These are phyloP conservation scores for Ferdinandea cuprea DNA, from an alignment of 2,888 invertebrate genomes.

Conservation along the genomic window DNA sequence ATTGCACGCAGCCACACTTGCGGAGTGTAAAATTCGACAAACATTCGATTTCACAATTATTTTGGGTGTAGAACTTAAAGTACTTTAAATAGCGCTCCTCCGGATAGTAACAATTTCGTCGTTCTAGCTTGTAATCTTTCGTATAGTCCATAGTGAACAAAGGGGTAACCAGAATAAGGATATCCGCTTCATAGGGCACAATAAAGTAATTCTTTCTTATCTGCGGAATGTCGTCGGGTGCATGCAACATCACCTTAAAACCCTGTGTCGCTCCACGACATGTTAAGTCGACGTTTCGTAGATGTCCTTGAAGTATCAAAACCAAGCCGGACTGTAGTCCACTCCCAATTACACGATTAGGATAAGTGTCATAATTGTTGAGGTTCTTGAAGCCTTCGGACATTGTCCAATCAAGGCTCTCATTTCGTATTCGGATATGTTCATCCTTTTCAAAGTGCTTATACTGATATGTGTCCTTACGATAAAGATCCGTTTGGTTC, in stretches of 20 bases:
- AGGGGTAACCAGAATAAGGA: constrained; percentile 88
- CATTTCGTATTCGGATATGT: neutral
- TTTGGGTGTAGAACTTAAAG: constrained; percentile 88
- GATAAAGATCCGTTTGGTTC: constrained; percentile 28
- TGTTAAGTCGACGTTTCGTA: constrained; percentile 87
- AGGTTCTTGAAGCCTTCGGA: constrained; percentile 85
- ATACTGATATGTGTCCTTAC: constrained; percentile 24
- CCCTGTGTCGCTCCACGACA: constrained; percentile 88
- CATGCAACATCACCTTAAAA: constrained; percentile 85
- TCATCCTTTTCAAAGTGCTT: constrained; percentile 8
- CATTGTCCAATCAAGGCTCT: constrained; percentile 85
- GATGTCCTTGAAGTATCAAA: constrained; percentile 85
- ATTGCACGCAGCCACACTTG: constrained; percentile 87
- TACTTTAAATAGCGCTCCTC: constrained; percentile 86
- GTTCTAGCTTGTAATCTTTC: constrained; percentile 85
- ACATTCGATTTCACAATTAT: constrained; percentile 89
- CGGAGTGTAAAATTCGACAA: constrained; percentile 86
- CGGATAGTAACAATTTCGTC: constrained; percentile 88
- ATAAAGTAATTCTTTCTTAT: constrained; percentile 87
- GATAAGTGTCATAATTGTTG: constrained; percentile 86
- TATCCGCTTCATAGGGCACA: constrained; percentile 87
- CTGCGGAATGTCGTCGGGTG: constrained; percentile 81
- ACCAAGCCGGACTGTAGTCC: constrained; percentile 87
- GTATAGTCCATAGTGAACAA: constrained; percentile 88
- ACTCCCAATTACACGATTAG: constrained; percentile 87